Percentiles rank a stretch among this genome's conserved stretches.
Conservation (phyloP, 2,113 vertebrate genomes). For the Dipodomys stephensi region DNA sequence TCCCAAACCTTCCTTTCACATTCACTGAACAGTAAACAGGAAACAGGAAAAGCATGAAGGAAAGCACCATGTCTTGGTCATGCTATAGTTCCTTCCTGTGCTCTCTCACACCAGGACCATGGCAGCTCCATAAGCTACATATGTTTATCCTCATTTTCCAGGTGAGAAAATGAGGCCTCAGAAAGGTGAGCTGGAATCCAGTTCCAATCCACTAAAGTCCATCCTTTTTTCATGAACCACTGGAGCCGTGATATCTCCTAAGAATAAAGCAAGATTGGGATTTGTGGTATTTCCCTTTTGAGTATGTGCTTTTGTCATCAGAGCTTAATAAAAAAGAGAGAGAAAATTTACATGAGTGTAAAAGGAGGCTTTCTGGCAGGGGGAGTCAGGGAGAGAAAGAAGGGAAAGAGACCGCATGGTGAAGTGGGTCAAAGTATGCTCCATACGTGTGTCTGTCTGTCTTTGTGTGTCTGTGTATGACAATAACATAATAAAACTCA, state of each 20-base stretch:
- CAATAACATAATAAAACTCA: background rate
- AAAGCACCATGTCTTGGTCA: background rate
- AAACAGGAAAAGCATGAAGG: background rate
- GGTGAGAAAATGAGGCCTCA: background rate
- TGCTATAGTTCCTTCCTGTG: background rate
- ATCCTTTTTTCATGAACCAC: background rate
- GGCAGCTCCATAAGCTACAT: background rate
- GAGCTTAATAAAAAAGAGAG: background rate
- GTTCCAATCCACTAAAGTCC: background rate
- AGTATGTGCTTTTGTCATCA: background rate
- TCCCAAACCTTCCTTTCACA: fast-evolving
- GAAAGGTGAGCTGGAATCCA: background rate
- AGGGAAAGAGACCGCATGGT: no score
- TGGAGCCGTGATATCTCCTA: background rate
- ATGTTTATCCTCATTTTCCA: constrained; percentile 8
- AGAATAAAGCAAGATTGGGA: background rate
- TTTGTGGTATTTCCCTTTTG: background rate
- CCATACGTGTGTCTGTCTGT: no score
- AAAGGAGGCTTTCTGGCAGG: no score
- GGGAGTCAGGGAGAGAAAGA: no score
- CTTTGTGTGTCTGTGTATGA: no score
- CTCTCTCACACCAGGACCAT: background rate
- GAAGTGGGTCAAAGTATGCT: no score
- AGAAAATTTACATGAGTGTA: no score
- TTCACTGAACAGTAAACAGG: background rate